Base-by-base conservation (phyloP, 2,888 invertebrate genomes). In the Zootermopsis nevadensis region DNA sequence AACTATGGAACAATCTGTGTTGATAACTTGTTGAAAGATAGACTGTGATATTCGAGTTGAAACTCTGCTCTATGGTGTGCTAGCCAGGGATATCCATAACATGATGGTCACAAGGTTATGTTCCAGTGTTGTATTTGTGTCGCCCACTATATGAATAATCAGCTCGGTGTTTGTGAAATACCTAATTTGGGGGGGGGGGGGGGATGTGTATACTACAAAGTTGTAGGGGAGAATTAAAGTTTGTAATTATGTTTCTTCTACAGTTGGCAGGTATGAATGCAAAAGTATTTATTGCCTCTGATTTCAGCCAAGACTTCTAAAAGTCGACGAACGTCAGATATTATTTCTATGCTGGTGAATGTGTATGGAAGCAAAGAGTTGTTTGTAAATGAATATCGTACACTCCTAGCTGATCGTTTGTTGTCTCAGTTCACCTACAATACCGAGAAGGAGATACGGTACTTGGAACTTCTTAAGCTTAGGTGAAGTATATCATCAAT, bases 351-450 rank as follows among this genome's bases (percentile, higher is more conserved):
- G 96, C 92, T 99, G 82, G 98, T 99, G 0, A 98, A 98, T 89
- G 98, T 99, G 72, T 99, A 99, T 89, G 99, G 99, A 24, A 99
- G 98, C 87, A 98, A 98, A 89, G 98, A 99, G 89, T 90, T 99
- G 55, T 99, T 99, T 91, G 98, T 99, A 2, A 98, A 98, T 89
- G 99, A 99, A 90, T 99, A 99, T 89, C 93, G 98, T 81, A 98
- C 97, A 67, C 91, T 99, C 30, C 90, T 99, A 86, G 98, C 99
- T 0, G 98, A 99, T 88, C 92, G 98, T 85, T 89, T 98, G 35
- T 89, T 98, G 22, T 93, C 95, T 0, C 96, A 96, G 88, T 93
- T 94, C 87, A 94, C 95, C 85, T 97, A 97, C 87, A 97, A 97
- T 88, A 96, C 97, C 0, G 97, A 96, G 87, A 94, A 95, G 86